phyloP scores from a whole-genome alignment of 2,797 vertebrate genomes.

The Enteromius paludinosus region DNA sequence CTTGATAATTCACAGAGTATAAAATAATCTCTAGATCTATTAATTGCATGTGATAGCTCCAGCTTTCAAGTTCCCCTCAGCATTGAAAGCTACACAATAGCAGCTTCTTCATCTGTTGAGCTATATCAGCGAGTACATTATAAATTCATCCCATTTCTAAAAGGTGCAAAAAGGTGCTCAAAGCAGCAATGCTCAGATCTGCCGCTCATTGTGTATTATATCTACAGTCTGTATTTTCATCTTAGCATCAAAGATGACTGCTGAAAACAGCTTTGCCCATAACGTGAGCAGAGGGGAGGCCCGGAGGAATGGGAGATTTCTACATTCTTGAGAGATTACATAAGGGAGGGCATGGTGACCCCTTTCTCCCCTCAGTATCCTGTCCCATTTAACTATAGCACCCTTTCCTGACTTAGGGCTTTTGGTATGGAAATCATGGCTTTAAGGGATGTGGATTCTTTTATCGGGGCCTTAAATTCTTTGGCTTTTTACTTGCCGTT shows the following conservation, averaged over 20 bases:
- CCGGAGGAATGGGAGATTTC: conserved; percentile 57
- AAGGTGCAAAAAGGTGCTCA: conserved; percentile 40
- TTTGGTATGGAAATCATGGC: conserved; percentile 67
- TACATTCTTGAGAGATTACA: conserved; percentile 77
- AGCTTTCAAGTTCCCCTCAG: not conserved
- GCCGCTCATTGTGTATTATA: conserved; percentile 51
- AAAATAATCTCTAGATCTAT: conserved; percentile 36
- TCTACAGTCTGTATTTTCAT: conserved; percentile 56
- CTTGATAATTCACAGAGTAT: conserved; percentile 16
- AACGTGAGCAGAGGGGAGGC: conserved; percentile 44
- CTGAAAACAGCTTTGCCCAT: conserved; percentile 51
- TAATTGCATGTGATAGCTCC: conserved; percentile 41
- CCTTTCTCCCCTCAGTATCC: conserved; percentile 61
- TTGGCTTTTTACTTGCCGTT: conserved; percentile 49
- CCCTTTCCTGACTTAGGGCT: conserved; percentile 61
- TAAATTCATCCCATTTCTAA: conserved; percentile 53
- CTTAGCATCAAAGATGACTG: conserved; percentile 44
- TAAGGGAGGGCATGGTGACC: conserved; percentile 69
- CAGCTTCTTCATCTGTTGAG: conserved; percentile 28
- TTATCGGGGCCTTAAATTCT: conserved; percentile 60
- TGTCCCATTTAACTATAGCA: conserved; percentile 61
- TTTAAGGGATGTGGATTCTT: conserved; percentile 60
- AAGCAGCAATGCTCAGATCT: conserved; percentile 35
- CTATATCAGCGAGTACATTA: conserved; percentile 45
- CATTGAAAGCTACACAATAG: conserved; percentile 29